phyloP scores from a whole-genome alignment of 2,888 invertebrate genomes.

The Enchytraeus crypticus region DNA sequence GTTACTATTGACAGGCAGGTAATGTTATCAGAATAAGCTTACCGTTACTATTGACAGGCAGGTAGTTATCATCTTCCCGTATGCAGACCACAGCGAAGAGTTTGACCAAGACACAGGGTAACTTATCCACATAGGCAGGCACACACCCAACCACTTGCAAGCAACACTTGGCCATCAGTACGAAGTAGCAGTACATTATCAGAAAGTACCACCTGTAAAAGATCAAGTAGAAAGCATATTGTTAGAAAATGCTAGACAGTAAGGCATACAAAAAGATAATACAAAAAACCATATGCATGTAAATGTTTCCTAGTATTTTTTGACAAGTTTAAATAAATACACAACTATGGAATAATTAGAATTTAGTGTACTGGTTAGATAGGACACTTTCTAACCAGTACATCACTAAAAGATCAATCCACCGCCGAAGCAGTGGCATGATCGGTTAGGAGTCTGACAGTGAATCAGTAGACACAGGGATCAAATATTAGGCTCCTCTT shows the following conservation, averaged over 20 bases:
- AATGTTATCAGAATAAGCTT: slow-evolving; percentile 1
- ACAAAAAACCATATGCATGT: no score
- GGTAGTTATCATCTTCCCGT: slow-evolving; percentile 48
- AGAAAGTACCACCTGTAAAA: slow-evolving; percentile 69
- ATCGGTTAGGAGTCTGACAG: no score
- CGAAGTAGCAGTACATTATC: slow-evolving; percentile 77
- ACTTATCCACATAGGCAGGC: slow-evolving; percentile 53
- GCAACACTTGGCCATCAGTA: slow-evolving; percentile 76
- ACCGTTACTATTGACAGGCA: background rate
- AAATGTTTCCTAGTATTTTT: no score
- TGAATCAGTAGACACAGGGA: no score
- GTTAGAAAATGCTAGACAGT: background rate
- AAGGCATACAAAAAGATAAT: background rate
- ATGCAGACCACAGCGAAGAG: slow-evolving; percentile 83
- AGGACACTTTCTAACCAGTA: no score
- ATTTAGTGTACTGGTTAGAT: no score
- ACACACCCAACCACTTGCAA: slow-evolving; percentile 77
- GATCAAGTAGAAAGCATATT: background rate
- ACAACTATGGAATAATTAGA: no score
- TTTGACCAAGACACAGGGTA: slow-evolving; percentile 67
- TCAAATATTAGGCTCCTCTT: no score
- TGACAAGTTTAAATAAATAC: no score
- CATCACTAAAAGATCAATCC: no score
- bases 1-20: no score
- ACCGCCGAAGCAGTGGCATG: no score